Conservation (phyloP, 2,113 vertebrate genomes). For the Cavia aperea region DNA sequence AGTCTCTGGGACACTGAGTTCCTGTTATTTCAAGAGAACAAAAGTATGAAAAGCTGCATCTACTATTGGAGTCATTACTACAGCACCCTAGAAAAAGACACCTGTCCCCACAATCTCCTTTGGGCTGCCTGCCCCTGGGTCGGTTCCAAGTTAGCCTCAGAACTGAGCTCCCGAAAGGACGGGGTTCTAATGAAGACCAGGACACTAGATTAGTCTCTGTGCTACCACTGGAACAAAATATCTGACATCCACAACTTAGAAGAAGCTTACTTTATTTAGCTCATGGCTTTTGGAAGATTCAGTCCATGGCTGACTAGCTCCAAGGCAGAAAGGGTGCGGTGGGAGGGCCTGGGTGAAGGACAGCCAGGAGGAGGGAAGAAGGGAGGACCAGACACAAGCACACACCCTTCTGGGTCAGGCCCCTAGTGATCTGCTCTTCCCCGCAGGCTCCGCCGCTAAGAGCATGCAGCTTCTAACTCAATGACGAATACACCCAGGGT, state of each 20-base stretch:
- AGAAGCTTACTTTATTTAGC: background rate
- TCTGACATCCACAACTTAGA: background rate
- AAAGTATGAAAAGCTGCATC: background rate
- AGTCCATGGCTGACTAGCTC: background rate
- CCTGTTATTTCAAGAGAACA: background rate
- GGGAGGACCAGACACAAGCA: background rate
- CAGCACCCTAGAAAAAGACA: background rate
- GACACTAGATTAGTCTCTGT: background rate
- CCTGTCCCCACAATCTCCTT: background rate
- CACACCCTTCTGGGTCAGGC: background rate
- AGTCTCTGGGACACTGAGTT: background rate
- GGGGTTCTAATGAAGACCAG: background rate
- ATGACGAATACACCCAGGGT: background rate
- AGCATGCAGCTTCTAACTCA: background rate
- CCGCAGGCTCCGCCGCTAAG: background rate
- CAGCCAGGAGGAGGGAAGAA: background rate
- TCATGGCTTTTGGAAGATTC: background rate
- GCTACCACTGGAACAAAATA: background rate
- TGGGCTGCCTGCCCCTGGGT: background rate
- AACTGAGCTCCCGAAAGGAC: background rate
- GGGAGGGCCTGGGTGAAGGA: background rate
- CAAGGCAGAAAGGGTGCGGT: background rate
- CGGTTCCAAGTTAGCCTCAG: background rate
- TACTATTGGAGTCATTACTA: fast-evolving
- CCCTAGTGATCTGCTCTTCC: background rate